A percentile compares a stretch with the other conserved stretches of the same genome.
Conservation (phyloP, 30 jellyfish, hydroid and myxozoan species). For the Hydractinia symbiolongicarpus region DNA sequence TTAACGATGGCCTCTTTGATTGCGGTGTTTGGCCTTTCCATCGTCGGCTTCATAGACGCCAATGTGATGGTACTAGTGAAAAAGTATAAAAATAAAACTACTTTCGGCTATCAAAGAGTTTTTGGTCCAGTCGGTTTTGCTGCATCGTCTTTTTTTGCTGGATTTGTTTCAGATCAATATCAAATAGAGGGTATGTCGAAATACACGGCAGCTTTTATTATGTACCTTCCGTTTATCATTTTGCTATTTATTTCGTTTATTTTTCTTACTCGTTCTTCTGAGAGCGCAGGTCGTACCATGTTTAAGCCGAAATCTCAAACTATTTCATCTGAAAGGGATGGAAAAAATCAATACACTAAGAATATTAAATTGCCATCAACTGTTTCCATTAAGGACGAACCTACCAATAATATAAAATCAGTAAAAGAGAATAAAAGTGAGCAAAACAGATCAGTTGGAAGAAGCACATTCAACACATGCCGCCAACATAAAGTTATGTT, state of each 20-base stretch:
- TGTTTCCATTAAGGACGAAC: no score
- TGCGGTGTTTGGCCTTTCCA: not conserved
- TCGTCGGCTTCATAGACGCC: not conserved
- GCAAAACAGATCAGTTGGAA: no score
- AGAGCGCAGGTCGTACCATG: no score
- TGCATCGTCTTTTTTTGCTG: not conserved
- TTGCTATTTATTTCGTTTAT: no score
- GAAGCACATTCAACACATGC: no score
- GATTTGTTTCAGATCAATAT: not conserved
- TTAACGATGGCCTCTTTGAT: not conserved
- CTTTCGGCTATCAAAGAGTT: constrained; percentile 8
- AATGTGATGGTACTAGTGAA: not conserved
- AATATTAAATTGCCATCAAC: no score
- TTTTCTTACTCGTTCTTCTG: no score
- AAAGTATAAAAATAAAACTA: not conserved
- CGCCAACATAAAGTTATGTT: not conserved
- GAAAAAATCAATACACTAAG: no score
- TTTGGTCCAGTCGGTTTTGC: constrained; percentile 9
- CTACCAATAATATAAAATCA: no score
- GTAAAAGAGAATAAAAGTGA: no score
- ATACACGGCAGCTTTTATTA: not conserved
- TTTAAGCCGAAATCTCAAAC: no score
- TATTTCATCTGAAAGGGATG: no score
- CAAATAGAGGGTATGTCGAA: not conserved
- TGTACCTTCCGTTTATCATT: not conserved